These are phyloP conservation scores for Chelon auratus DNA, from an alignment of 2,797 vertebrate species.

Conservation along the genomic window DNA sequence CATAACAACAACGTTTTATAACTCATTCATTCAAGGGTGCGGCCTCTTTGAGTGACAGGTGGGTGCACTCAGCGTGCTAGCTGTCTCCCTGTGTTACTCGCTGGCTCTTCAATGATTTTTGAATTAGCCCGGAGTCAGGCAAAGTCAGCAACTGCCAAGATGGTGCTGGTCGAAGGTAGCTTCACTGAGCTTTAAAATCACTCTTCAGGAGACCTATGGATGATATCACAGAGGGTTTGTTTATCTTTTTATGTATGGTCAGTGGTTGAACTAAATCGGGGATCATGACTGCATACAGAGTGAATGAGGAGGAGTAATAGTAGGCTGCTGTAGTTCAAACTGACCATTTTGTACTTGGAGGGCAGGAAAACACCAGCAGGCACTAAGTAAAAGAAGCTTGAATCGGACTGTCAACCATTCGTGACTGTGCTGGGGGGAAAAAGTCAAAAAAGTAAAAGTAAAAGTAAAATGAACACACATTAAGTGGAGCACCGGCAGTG, in stretches of 20 bases:
- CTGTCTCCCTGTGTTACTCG: no score
- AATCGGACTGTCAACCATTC: slow-evolving; percentile 5
- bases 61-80: no score
- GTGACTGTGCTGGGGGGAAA: slow-evolving; percentile 24
- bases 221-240: no score
- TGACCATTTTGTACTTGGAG: slow-evolving; percentile 51
- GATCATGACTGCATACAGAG: slow-evolving; percentile 22
- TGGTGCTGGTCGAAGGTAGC: no score
- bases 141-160: no score
- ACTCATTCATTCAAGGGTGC: no score
- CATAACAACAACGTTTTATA: no score
- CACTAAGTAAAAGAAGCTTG: slow-evolving; percentile 47
- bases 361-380: slow-evolving; percentile 35
- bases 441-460: slow-evolving; percentile 4
- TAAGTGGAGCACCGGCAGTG: not conserved
- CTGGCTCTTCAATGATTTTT: no score
- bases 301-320: slow-evolving; percentile 39
- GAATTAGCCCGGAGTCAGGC: no score
- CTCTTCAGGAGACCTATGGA: no score
- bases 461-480: slow-evolving; percentile 25
- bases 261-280: slow-evolving; percentile 21
- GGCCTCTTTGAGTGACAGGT: no score
- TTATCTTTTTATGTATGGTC: not conserved
- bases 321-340: slow-evolving; percentile 30
- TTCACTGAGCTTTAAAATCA: no score